Evolutionary conservation across 1,140 invertebrate species (phyloP), one percentile per base, ranked within the genome.

Genomic region (Zaprionus inermis): DNA sequence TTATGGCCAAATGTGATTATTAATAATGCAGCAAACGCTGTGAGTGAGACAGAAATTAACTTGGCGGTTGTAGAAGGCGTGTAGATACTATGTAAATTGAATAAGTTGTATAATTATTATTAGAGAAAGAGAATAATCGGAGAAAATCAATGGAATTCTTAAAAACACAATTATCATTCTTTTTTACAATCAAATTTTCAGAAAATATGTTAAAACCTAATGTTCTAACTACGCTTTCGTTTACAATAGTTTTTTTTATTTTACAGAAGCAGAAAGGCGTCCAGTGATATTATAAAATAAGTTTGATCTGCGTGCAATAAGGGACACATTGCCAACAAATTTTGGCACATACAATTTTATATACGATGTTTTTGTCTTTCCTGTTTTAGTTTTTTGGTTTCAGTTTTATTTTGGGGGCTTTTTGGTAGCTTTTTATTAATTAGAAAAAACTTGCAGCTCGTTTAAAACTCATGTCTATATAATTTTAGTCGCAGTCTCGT

Each of bases 371-470:
- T 56, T 36, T 28, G 24, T 74, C 80, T 78, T 88, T 86, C 79
- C 72, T 79, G 72, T 70, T 64, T 22, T n/a, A 32, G 58, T 55
- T 41, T 20, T 24, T 10, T 16, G 16, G 44, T 32, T 32, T 55
- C 20, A 67, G 55, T 32, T 71, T 80, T 58, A 41, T 32, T 10
- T 54, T 55, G 24, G 60, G n/a, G 38, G 38, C n/a, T 66, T 10
- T 38, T 41, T 36, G 60, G 16, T 16, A 12, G 18, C 59, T 81
- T 88, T 88, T 88, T 83, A 88, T 88, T 88, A 88, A 88, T 88
- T 88, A 83, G 84, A 79, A 81, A 72, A 65, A 59, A 66, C 56
- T 51, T 52, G 72, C 44, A 44, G 69, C 61, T 76, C 57, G 77
- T 81, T 82, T 81, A 67, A 75, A 66, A 75, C n/a, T 70, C 78